Conservation (phyloP, 2,797 vertebrate genomes). For the Gambelia wislizenii region DNA sequence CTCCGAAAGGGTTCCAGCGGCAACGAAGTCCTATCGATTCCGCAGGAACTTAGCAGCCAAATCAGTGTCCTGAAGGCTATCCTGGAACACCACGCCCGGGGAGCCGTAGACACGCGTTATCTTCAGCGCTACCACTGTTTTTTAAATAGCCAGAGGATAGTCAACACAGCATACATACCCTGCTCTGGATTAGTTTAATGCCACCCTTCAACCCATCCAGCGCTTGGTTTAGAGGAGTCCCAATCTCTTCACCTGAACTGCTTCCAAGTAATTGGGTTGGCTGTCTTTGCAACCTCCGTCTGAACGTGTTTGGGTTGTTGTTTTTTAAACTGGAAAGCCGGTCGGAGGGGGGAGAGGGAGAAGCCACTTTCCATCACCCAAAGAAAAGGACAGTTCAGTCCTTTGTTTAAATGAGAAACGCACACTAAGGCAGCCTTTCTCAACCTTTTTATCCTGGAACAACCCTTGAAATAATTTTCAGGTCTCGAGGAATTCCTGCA, state of each 20-base stretch:
- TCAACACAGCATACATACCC: background rate
- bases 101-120: background rate
- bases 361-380: background rate
- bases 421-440: too few relatives aligned
- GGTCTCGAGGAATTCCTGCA: too few relatives aligned
- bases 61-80: background rate
- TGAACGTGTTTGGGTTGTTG: background rate
- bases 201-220: background rate
- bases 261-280: background rate
- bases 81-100: too few relatives aligned
- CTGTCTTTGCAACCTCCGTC: background rate
- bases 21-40: background rate
- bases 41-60: background rate
- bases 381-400: background rate
- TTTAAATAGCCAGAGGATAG: background rate
- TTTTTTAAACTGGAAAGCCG: background rate
- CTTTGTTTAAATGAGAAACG: background rate
- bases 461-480: too few relatives aligned
- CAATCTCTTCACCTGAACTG: background rate
- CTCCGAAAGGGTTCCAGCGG: background rate
- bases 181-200: background rate
- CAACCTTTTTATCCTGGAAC: too few relatives aligned
- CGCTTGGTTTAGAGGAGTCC: background rate
- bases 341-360: background rate
- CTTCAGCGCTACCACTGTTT: background rate